Conservation (phyloP, 2,113 vertebrate genomes). For the Neolamprologus sp. region DNA sequence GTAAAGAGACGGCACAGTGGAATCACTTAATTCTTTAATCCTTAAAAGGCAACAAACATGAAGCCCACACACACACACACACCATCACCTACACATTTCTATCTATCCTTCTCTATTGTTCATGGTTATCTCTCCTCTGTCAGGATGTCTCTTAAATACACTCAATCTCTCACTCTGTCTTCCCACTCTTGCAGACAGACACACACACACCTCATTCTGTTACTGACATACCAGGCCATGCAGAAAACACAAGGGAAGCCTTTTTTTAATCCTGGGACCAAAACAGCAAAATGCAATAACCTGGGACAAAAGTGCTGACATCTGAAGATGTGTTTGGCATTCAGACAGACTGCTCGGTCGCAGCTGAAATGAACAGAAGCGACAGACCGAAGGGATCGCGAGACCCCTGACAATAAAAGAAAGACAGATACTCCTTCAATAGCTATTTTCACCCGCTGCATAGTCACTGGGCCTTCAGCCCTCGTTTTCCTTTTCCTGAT, state of each 20-base stretch:
- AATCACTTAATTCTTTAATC: not conserved
- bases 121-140: not conserved
- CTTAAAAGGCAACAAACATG: not conserved
- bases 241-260: slow-evolving; percentile 39
- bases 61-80: not conserved
- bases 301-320: slow-evolving; percentile 46
- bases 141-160: not conserved
- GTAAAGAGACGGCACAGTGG: not conserved
- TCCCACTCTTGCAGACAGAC: not conserved
- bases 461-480: not conserved
- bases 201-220: not conserved
- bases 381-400: not conserved
- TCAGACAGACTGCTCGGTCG: not conserved
- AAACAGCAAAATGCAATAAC: slow-evolving; percentile 45
- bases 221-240: slow-evolving; percentile 29
- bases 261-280: not conserved
- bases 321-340: slow-evolving; percentile 9
- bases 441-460: not conserved
- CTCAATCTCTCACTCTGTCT: not conserved
- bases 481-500: not conserved
- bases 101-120: not conserved
- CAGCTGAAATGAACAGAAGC: slow-evolving; percentile 1
- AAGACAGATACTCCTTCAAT: not conserved
- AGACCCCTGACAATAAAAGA: not conserved
- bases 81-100: not conserved